phyloP scores from a whole-genome alignment of 2,888 invertebrate species.

The Theodoxus fluviatilis region DNA sequence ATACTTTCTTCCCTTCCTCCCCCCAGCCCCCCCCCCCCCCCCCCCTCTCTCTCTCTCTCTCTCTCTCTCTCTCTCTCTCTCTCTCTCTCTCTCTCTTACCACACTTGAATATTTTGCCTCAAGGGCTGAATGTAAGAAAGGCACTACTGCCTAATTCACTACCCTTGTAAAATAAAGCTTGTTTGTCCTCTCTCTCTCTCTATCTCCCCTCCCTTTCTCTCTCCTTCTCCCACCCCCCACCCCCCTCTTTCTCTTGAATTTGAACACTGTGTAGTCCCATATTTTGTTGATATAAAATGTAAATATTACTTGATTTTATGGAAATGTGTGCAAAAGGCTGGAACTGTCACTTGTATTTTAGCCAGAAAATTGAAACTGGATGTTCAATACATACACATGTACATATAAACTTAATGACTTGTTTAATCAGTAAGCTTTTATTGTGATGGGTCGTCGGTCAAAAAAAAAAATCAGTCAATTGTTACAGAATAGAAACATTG shows the following conservation, averaged over 20 bases:
- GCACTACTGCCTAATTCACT: not conserved
- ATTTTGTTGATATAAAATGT: no score
- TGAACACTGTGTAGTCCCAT: no score
- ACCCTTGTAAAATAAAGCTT: constrained; percentile 11
- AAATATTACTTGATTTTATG: no score
- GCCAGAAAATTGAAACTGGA: no score
- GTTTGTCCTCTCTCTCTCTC: constrained; percentile 20
- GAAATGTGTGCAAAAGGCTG: no score
- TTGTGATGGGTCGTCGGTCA: no score
- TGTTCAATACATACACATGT: no score
- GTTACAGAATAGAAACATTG: no score
- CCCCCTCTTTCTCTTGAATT: constrained; percentile 11
- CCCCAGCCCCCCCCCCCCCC: not conserved
- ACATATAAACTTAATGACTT: no score
- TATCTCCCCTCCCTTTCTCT: constrained; percentile 12
- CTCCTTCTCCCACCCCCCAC: constrained; percentile 5
- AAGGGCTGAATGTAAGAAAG: not conserved
- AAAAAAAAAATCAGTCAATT: no score
- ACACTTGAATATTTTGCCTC: not conserved
- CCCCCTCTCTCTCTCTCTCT: not conserved
- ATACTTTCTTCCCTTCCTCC: not conserved
- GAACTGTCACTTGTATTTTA: no score
- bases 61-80: not conserved
- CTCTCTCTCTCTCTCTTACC: not conserved
- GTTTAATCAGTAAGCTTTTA: no score